phyloP scores from a whole-genome alignment of 2,113 vertebrate species.

The Aptenodytes forsteri region DNA sequence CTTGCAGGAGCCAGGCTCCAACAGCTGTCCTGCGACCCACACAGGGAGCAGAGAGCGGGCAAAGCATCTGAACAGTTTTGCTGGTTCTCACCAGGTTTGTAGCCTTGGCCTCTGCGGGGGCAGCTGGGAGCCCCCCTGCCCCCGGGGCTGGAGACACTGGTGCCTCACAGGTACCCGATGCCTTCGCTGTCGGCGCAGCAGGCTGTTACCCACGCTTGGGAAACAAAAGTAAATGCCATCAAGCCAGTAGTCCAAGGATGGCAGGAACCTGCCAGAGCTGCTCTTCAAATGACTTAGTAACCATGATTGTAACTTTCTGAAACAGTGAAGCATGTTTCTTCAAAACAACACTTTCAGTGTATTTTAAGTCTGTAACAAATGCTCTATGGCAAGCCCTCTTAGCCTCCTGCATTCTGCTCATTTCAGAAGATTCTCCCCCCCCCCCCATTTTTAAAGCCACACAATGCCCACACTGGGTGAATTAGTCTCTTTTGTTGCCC shows the following conservation, averaged over 20 bases:
- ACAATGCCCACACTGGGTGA: background rate
- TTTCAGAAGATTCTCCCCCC: background rate
- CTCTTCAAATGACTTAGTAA: background rate
- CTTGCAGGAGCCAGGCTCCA: background rate
- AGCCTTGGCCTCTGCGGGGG: background rate
- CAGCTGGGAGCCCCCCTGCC: background rate
- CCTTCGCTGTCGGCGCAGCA: background rate
- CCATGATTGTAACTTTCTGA: background rate
- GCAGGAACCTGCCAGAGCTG: background rate
- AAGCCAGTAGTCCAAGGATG: too few species aligned
- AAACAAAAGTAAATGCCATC: accelerated
- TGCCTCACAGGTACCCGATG: background rate
- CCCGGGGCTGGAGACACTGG: background rate
- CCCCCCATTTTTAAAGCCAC: background rate
- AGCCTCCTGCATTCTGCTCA: background rate
- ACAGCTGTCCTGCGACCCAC: background rate
- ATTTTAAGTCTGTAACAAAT: too few species aligned
- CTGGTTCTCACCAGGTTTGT: background rate
- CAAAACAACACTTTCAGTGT: background rate
- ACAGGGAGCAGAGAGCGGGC: background rate
- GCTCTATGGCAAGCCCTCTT: background rate
- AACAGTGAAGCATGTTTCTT: background rate
- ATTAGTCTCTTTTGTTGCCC: background rate
- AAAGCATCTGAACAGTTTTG: background rate
- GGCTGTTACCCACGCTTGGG: background rate